Evolutionary conservation across 2,888 invertebrate genomes (phyloP).

Genomic region (Metallyticus violacea): DNA sequence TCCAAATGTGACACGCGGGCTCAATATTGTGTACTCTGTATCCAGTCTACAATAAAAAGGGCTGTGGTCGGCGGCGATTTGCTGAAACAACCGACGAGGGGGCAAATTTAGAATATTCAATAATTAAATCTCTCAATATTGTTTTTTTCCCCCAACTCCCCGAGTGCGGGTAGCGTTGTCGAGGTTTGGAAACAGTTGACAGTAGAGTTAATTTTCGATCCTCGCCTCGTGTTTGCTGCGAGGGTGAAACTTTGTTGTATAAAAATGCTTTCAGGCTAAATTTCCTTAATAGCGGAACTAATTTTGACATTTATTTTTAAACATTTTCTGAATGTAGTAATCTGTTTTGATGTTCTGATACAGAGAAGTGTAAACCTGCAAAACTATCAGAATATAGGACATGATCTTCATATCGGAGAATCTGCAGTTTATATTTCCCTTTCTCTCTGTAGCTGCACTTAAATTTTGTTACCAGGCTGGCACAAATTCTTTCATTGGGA

Average conservation of each 20-base stretch:
- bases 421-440: too few relatives aligned
- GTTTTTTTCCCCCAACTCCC: neutral
- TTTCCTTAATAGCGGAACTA: neutral
- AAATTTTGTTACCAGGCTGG: too few relatives aligned
- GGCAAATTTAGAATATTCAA: neutral
- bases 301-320: too few relatives aligned
- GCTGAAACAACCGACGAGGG: neutral
- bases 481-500: too few relatives aligned
- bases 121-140: neutral
- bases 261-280: neutral
- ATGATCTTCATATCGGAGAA: too few relatives aligned
- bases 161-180: neutral
- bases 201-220: neutral
- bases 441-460: too few relatives aligned
- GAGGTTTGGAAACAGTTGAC: neutral
- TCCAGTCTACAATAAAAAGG: neutral
- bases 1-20: neutral
- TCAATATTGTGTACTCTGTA: neutral
- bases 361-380: too few relatives aligned
- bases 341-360: too few relatives aligned
- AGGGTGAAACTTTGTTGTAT: neutral
- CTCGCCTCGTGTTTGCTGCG: neutral
- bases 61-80: neutral
- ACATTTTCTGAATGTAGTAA: too few relatives aligned
- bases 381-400: too few relatives aligned